phyloP scores from a whole-genome alignment of 2,113 vertebrate genomes.

The Phrynosoma blainvillii region DNA sequence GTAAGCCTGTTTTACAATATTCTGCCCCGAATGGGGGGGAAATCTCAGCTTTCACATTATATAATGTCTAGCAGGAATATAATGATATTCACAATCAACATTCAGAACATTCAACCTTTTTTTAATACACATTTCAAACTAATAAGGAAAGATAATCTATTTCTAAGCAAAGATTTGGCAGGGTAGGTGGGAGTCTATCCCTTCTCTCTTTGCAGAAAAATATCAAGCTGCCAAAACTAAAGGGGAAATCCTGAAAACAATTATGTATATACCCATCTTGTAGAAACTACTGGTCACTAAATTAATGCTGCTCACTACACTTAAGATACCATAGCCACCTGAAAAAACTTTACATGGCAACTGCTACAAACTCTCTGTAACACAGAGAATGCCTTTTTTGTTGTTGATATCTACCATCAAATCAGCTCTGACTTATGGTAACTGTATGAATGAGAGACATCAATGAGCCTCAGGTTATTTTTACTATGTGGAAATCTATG shows the following conservation, averaged over 20 bases:
- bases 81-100: constrained; percentile 30
- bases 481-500: not conserved
- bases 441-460: too few species aligned
- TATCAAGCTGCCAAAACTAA: not conserved
- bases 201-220: not conserved
- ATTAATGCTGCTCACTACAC: not conserved
- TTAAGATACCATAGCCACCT: not conserved
- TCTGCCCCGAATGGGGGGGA: constrained; percentile 82
- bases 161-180: not conserved
- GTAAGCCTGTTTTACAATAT: constrained; percentile 87
- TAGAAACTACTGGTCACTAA: not conserved
- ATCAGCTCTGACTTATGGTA: not conserved
- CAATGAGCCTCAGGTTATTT: not conserved
- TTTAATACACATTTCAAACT: constrained; percentile 6
- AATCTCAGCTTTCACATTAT: constrained; percentile 87
- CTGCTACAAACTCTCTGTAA: not conserved
- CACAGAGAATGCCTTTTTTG: too few species aligned
- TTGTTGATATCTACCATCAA: not conserved
- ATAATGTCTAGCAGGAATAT: constrained; percentile 84
- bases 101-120: constrained; percentile 5
- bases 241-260: not conserved
- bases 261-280: not conserved
- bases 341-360: not conserved
- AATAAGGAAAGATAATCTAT: not conserved
- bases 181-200: not conserved